Evolutionary conservation across 2,113 vertebrate species (phyloP).

Genomic region (Rhynchomys soricoides): DNA sequence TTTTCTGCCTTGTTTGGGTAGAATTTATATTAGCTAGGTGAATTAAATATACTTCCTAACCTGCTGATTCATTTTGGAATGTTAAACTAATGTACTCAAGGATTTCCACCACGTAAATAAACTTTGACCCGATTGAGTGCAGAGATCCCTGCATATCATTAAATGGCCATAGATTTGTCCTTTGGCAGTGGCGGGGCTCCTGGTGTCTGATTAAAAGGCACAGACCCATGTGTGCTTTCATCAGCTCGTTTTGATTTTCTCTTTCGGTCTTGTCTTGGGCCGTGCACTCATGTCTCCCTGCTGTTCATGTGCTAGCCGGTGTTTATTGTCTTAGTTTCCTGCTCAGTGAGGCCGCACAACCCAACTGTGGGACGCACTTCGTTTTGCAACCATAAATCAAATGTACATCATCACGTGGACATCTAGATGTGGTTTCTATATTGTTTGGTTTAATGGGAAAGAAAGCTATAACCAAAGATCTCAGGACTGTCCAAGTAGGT

Average conservation of each 20-base stretch:
- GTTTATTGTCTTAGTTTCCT: slow-evolving; percentile 82
- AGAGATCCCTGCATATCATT: slow-evolving; percentile 67
- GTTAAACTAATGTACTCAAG: slow-evolving; percentile 77
- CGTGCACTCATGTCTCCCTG: slow-evolving; percentile 61
- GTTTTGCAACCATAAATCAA: slow-evolving; percentile 21
- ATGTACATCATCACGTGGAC: slow-evolving; percentile 34
- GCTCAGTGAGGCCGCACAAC: slow-evolving; percentile 71
- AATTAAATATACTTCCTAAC: slow-evolving; percentile 74
- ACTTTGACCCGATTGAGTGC: slow-evolving; percentile 71
- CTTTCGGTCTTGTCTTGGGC: slow-evolving; percentile 72
- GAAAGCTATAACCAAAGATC: slow-evolving; percentile 66
- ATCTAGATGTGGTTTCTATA: slow-evolving; percentile 53
- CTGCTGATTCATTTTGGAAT: slow-evolving; percentile 76
- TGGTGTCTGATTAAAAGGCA: slow-evolving; percentile 80
- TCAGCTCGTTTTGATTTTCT: slow-evolving; percentile 81
- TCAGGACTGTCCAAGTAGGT: slow-evolving; percentile 62
- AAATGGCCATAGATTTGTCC: slow-evolving; percentile 75
- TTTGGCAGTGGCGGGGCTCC: slow-evolving; percentile 72
- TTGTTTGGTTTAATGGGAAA: slow-evolving; percentile 33
- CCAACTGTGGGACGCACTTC: slow-evolving; percentile 67
- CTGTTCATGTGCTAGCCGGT: slow-evolving; percentile 72
- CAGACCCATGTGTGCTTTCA: slow-evolving; percentile 77
- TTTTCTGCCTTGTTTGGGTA: slow-evolving; percentile 60
- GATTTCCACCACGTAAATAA: slow-evolving; percentile 80
- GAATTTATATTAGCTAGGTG: slow-evolving; percentile 55